A percentile compares a stretch with the other conserved stretches of the same genome.
Conservation (phyloP, 2,888 invertebrate genomes). For the Cerceris ruficornis region DNA sequence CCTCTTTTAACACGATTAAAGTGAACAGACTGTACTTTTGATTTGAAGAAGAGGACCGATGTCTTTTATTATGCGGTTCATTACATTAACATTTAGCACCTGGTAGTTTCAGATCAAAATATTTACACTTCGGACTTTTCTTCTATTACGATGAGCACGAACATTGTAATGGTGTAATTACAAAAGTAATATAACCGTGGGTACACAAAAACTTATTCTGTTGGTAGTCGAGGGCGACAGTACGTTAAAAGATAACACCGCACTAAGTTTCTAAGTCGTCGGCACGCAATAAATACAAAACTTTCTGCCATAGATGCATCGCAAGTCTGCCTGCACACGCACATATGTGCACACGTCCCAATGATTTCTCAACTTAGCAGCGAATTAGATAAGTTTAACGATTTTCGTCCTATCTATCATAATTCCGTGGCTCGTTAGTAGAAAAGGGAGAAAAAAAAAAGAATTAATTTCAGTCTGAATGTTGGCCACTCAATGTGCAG, state of each 20-base stretch:
- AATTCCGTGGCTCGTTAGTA: conserved; percentile 7
- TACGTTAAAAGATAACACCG: conserved; percentile 30
- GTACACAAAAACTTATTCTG: not conserved
- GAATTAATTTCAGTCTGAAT: conserved; percentile 5
- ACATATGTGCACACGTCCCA: not conserved
- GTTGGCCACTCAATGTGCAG: not conserved
- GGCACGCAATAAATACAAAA: conserved; percentile 22
- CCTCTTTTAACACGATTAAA: too few species aligned
- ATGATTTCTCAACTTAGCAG: conserved; percentile 4
- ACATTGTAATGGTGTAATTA: conserved; percentile 15
- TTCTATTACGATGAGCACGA: not conserved
- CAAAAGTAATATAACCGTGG: not conserved
- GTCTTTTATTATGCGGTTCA: too few species aligned
- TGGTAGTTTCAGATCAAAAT: too few species aligned
- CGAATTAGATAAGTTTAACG: conserved; percentile 4
- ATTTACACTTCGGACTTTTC: not conserved
- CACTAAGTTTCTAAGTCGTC: conserved; percentile 27
- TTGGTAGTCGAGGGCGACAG: not conserved
- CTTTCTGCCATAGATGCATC: conserved; percentile 1
- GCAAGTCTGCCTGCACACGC: not conserved
- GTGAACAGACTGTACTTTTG: too few species aligned
- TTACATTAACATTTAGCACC: too few species aligned
- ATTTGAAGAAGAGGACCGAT: too few species aligned
- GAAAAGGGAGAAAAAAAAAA: not conserved
- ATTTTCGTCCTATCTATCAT: not conserved